phyloP scores from a whole-genome alignment of 1,140 invertebrate species.

The Venustaconcha ellipsiformis region DNA sequence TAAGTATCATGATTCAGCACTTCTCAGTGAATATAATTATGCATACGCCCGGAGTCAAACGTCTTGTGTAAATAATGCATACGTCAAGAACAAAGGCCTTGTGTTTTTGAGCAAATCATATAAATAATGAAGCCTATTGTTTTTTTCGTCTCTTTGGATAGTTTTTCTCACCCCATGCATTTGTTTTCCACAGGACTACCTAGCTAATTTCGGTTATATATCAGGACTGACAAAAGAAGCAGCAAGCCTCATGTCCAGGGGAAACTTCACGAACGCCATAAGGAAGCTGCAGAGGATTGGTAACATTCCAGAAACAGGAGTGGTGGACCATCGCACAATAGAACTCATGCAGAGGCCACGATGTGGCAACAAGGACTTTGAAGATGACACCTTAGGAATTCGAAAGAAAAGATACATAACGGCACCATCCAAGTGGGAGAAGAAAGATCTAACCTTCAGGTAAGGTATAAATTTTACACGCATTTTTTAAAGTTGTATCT shows the following conservation, averaged over 20 bases:
- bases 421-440: conserved; percentile 89
- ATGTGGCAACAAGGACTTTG: conserved; percentile 84
- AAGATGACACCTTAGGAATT: conserved; percentile 16
- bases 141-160: no score
- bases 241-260: conserved; percentile 81
- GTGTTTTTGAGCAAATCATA: no score
- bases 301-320: conserved; percentile 84
- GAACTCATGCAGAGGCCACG: conserved; percentile 81
- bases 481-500: no score
- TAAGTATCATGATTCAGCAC: no score
- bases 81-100: no score
- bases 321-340: conserved; percentile 82
- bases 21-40: no score
- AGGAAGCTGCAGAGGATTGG: conserved; percentile 84
- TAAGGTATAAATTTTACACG: conserved; percentile 69
- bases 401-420: conserved; percentile 81
- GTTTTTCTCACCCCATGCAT: no score
- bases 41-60: no score
- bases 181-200: conserved; percentile 53
- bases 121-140: no score
- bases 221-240: conserved; percentile 81
- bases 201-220: conserved; percentile 90
- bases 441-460: conserved; percentile 92
- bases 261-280: conserved; percentile 85
- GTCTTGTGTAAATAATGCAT: no score